Conservation (phyloP, 2,797 vertebrate species). For the Antennarius maculatus region DNA sequence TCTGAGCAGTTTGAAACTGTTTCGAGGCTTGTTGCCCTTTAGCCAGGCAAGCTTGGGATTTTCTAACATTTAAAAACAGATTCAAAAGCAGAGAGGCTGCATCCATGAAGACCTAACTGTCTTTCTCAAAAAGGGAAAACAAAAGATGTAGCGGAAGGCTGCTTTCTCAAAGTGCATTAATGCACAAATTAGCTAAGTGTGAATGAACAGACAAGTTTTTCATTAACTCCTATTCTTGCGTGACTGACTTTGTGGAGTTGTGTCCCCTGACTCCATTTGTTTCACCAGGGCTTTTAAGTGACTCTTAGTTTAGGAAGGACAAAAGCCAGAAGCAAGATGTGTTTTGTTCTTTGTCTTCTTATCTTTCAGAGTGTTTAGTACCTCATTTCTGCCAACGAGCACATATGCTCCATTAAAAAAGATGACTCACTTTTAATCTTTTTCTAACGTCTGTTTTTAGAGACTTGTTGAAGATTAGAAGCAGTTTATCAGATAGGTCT, state of each 20-base stretch:
- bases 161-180: background rate
- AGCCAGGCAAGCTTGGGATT: slow-evolving; percentile 24
- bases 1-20: slow-evolving; percentile 38
- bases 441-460: background rate
- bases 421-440: background rate
- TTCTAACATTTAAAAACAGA: slow-evolving; percentile 25
- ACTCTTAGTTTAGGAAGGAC: slow-evolving; percentile 37
- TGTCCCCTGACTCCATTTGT: slow-evolving; percentile 51
- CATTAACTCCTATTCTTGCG: slow-evolving; percentile 26
- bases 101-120: slow-evolving; percentile 1
- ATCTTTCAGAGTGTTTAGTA: background rate
- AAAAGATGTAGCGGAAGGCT: background rate
- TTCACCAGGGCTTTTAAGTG: slow-evolving; percentile 29
- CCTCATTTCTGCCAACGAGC: background rate
- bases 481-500: too few species aligned
- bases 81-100: background rate
- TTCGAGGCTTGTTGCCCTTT: slow-evolving; percentile 37
- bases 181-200: background rate
- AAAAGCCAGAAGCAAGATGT: slow-evolving; percentile 37
- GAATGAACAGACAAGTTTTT: slow-evolving; percentile 12
- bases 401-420: background rate
- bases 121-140: slow-evolving; percentile 2
- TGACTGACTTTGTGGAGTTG: slow-evolving; percentile 29
- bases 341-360: slow-evolving; percentile 15
- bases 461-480: background rate